These are phyloP conservation scores for Aelia acuminata DNA, from an alignment of 2,888 invertebrate species.

Conservation along the genomic window DNA sequence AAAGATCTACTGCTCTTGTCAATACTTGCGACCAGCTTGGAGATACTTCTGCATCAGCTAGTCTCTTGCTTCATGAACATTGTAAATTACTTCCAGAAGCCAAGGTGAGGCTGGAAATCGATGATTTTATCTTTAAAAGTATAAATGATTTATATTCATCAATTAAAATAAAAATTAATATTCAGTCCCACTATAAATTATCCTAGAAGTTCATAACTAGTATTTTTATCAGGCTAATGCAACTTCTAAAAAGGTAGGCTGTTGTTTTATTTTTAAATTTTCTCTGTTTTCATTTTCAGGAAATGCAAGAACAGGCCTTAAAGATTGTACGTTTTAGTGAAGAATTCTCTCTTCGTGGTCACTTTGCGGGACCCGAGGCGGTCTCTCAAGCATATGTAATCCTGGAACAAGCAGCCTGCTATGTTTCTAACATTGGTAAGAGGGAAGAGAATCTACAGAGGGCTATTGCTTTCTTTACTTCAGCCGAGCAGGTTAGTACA, in stretches of 20 bases:
- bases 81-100: conserved; percentile 80
- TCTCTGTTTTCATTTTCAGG: conserved; percentile 68
- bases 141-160: neutral
- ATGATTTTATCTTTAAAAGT: neutral
- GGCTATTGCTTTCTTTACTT: conserved; percentile 80
- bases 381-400: conserved; percentile 78
- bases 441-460: conserved; percentile 78
- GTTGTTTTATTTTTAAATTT: neutral
- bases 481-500: conserved; percentile 75
- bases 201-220: neutral
- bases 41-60: conserved; percentile 80
- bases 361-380: conserved; percentile 80
- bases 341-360: conserved; percentile 79
- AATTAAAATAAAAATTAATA: neutral
- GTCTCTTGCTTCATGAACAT: conserved; percentile 78
- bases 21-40: conserved; percentile 76
- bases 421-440: conserved; percentile 79
- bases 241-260: neutral
- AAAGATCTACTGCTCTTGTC: conserved; percentile 73
- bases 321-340: conserved; percentile 85
- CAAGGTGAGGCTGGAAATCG: conserved; percentile 71
- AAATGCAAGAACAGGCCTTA: conserved; percentile 81
- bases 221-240: neutral
- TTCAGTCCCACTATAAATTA: neutral
- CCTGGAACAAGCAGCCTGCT: conserved; percentile 78